Evolutionary conservation across 2,888 invertebrate genomes (phyloP).

Genomic region (Diachrysia chrysitis): DNA sequence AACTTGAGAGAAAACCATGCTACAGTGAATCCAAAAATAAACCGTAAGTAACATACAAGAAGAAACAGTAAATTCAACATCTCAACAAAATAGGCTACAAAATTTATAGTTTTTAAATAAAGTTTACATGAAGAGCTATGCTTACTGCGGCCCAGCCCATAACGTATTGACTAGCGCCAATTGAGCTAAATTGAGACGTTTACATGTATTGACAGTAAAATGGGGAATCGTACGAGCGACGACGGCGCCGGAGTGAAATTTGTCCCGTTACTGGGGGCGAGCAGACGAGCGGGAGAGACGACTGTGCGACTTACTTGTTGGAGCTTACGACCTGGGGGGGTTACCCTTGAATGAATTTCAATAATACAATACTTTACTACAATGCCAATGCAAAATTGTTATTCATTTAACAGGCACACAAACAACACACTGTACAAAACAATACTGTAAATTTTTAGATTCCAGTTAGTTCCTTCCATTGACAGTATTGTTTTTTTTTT

Average conservation of each 20-base stretch:
- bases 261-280: slow-evolving; percentile 72
- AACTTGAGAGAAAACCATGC: no score
- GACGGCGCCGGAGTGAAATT: slow-evolving; percentile 81
- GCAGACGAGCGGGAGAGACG: slow-evolving; percentile 63
- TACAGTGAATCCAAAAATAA: not conserved
- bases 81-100: slow-evolving; percentile 28
- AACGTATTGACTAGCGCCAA: slow-evolving; percentile 59
- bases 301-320: slow-evolving; percentile 21
- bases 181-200: slow-evolving; percentile 83
- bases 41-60: slow-evolving; percentile 20
- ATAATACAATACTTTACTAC: no score
- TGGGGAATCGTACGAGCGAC: slow-evolving; percentile 72
- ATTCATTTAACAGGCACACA: no score
- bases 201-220: slow-evolving; percentile 85
- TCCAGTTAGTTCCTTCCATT: no score
- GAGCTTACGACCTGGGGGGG: no score
- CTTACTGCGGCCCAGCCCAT: slow-evolving; percentile 54
- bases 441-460: no score
- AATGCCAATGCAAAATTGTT: no score
- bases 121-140: slow-evolving; percentile 44
- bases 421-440: no score
- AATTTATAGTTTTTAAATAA: slow-evolving; percentile 56
- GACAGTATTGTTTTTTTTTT: no score
- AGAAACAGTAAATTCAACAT: slow-evolving; percentile 33
- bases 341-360: no score